Evolutionary conservation across 2,888 invertebrate genomes (phyloP), one percentile per base, ranked within the genome.

Genomic region (Erebia palarica): DNA sequence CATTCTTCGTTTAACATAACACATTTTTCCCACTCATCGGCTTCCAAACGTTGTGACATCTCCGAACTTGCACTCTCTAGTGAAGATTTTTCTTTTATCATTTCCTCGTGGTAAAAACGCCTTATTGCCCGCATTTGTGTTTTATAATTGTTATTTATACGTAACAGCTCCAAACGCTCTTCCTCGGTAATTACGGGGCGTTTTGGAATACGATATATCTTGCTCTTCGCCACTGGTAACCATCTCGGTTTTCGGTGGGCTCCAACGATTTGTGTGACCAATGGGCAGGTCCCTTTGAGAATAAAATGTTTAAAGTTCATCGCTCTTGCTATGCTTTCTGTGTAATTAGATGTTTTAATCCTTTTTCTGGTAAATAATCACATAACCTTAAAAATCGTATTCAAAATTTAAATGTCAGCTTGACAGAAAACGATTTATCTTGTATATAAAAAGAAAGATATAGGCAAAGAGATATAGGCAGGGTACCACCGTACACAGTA

Each of bases 161-260:
- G 94, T 78, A 90, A 81, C 1, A 97, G 82, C 87, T 97, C 97
- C 2, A 90, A 75, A 0, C 80, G 78, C 80, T 98, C 97, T 55
- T 96, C 96, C 72, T 86, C 85, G 0, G 95, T 91, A 64, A 96
- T 83, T 72, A 85, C 86, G 21, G 94, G 94, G 59, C 94, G 94
- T 78, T 92, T 90, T 0, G 96, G 95, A 73, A 97, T 94, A 76
- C 95, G 94, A 86, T 95, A 97, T 64, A 96, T 76, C 92, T 97
- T 98, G 77, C 95, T 95, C 90, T 96, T 97, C 0, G 97, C 97
- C 14, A 95, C 95, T 2, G 97, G 96, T 63, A 97, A 70, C 97
- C 97, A 97, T 75, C 95, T 91, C 0, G 97, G 97, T 86, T 98
- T 97, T 77, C 96, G 94, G 72, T 92, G 92, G 13, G 88, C 89